phyloP scores from a whole-genome alignment of 2,888 invertebrate species.

The Parnassius smintheus region DNA sequence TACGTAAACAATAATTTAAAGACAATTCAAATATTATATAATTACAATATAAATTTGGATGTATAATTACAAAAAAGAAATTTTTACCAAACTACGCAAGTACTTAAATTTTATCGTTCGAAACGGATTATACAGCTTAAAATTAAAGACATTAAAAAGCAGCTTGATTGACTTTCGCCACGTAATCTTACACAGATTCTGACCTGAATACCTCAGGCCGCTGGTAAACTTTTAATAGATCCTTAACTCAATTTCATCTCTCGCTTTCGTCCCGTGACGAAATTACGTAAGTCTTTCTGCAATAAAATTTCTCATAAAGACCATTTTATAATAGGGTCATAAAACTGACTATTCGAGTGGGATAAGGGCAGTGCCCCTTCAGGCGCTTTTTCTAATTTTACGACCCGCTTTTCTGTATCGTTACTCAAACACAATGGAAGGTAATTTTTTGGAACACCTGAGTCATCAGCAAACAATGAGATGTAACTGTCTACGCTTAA shows the following conservation, averaged over 20 bases:
- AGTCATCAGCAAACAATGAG: conserved; percentile 21
- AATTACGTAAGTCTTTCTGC: conserved; percentile 79
- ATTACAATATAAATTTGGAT: no score
- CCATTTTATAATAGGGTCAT: conserved; percentile 79
- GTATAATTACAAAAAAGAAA: no score
- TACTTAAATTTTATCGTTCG: no score
- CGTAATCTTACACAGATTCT: conserved; percentile 33
- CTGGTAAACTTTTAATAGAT: conserved; percentile 66
- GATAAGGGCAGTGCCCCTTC: conserved; percentile 45
- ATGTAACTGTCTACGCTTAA: conserved; percentile 25
- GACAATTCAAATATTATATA: no score
- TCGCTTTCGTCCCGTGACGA: conserved; percentile 63
- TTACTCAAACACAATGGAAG: conserved; percentile 53
- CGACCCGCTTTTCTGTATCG: conserved; percentile 58
- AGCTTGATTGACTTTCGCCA: conserved; percentile 20
- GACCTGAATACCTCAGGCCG: conserved; percentile 64
- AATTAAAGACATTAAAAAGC: conserved; percentile 19
- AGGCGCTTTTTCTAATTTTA: conserved; percentile 71
- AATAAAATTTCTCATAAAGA: conserved; percentile 77
- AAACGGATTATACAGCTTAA: background rate
- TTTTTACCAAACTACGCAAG: no score
- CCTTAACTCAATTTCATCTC: conserved; percentile 70
- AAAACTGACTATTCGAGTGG: conserved; percentile 62
- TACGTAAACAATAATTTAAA: no score
- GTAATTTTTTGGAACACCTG: conserved; percentile 54